phyloP scores from a whole-genome alignment of 2,797 vertebrate species.

The Arctocebus calabarensis region DNA sequence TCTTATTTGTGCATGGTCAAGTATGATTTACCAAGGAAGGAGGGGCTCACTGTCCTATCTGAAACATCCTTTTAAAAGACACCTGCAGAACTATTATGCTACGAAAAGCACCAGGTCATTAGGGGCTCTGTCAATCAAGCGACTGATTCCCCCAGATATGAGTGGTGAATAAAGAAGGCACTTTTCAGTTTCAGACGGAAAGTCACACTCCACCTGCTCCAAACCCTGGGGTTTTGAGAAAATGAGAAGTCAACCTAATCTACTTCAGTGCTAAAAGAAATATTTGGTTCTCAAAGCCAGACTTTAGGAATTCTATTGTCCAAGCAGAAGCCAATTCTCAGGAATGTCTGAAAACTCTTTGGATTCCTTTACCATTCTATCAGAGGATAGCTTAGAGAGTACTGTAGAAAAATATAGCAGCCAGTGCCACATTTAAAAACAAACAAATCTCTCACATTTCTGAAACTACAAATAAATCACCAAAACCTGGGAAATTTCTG shows the following conservation, averaged over 20 bases:
- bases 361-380: constrained; percentile 35
- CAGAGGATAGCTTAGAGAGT: neutral
- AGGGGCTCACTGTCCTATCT: constrained; percentile 55
- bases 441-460: neutral
- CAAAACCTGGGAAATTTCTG: neutral
- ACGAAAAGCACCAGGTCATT: constrained; percentile 69
- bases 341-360: constrained; percentile 57
- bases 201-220: constrained; percentile 76
- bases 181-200: constrained; percentile 78
- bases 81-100: constrained; percentile 72
- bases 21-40: constrained; percentile 67
- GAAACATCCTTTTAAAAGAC: constrained; percentile 76
- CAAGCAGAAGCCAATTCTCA: constrained; percentile 49
- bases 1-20: constrained; percentile 72
- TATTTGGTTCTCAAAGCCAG: constrained; percentile 62
- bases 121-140: constrained; percentile 77
- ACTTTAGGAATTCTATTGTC: constrained; percentile 70
- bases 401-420: neutral
- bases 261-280: constrained; percentile 68
- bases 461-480: neutral
- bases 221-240: constrained; percentile 67
- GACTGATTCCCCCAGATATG: constrained; percentile 76
- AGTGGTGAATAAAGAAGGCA: constrained; percentile 72
- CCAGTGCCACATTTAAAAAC: constrained; percentile 11
- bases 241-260: constrained; percentile 73